These are phyloP conservation scores for Pomatostomus ruficeps DNA, from an alignment of 2,113 vertebrate species.

Conservation along the genomic window DNA sequence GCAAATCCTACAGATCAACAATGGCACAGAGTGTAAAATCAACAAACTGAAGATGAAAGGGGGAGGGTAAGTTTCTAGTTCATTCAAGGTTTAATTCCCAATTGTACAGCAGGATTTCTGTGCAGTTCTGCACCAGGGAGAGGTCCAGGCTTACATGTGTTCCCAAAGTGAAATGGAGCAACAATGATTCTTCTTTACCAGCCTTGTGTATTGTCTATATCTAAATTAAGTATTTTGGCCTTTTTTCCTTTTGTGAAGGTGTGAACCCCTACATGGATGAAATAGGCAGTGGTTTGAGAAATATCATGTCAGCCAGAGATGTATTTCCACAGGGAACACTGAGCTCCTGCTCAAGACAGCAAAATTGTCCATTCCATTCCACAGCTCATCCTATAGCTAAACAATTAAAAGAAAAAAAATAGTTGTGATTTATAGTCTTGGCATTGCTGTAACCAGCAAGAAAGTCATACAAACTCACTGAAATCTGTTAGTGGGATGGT, in stretches of 20 bases:
- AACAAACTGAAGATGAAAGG: background rate
- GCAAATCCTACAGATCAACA: too few species aligned
- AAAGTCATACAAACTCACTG: background rate
- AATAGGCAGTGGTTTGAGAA: background rate
- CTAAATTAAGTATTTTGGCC: background rate
- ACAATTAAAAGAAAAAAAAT: background rate
- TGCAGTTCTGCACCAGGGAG: rapidly evolving
- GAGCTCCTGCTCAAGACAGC: background rate
- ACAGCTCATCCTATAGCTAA: rapidly evolving
- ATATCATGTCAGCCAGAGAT: background rate
- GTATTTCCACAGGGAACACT: background rate
- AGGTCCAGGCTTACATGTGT: background rate
- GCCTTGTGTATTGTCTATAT: background rate
- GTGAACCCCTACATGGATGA: background rate
- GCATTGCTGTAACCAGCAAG: background rate
- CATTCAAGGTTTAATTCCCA: background rate
- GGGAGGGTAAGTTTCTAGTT: background rate
- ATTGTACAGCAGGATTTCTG: background rate
- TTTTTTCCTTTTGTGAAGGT: background rate
- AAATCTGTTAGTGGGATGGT: background rate
- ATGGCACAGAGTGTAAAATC: background rate
- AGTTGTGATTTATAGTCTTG: background rate
- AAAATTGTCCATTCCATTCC: background rate
- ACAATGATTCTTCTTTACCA: background rate
- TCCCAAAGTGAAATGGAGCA: background rate